Evolutionary conservation across 2,797 vertebrate genomes (phyloP).

Genomic region (Danio jaintianensis): DNA sequence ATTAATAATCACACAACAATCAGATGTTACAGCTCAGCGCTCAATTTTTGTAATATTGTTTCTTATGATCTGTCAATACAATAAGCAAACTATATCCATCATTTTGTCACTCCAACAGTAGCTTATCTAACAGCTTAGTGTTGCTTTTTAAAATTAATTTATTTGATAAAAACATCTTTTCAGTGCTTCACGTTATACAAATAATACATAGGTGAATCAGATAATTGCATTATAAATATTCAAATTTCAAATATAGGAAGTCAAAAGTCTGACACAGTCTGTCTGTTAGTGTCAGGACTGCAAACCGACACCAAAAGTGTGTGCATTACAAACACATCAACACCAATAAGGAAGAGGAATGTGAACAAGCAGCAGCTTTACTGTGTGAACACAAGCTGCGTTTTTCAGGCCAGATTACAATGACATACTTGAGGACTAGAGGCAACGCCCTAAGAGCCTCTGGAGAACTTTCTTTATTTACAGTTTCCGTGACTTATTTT

Average conservation of each 20-base stretch:
- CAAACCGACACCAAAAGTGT: background rate
- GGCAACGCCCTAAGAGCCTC: slow-evolving; percentile 39
- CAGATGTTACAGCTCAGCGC: background rate
- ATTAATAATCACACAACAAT: background rate
- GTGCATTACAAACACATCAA: background rate
- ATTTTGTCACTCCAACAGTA: too few relatives aligned
- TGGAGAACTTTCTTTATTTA: slow-evolving; percentile 30
- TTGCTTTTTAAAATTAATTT: too few relatives aligned
- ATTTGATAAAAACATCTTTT: background rate
- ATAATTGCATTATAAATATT: background rate
- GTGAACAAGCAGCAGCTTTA: background rate
- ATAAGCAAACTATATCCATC: too few relatives aligned
- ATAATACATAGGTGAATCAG: background rate
- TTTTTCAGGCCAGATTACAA: slow-evolving; percentile 11
- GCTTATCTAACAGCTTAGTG: too few relatives aligned
- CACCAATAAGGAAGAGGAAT: background rate
- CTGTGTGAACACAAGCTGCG: background rate
- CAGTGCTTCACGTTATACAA: background rate
- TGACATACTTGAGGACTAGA: slow-evolving; percentile 21
- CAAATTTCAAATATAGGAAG: background rate
- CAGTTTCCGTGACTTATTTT: slow-evolving; percentile 14
- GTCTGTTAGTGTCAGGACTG: background rate
- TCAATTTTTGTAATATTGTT: background rate
- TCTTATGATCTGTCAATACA: too few relatives aligned
- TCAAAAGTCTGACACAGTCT: background rate